phyloP scores from a whole-genome alignment of 1,140 invertebrate genomes.

The Onthophagus taurus region DNA sequence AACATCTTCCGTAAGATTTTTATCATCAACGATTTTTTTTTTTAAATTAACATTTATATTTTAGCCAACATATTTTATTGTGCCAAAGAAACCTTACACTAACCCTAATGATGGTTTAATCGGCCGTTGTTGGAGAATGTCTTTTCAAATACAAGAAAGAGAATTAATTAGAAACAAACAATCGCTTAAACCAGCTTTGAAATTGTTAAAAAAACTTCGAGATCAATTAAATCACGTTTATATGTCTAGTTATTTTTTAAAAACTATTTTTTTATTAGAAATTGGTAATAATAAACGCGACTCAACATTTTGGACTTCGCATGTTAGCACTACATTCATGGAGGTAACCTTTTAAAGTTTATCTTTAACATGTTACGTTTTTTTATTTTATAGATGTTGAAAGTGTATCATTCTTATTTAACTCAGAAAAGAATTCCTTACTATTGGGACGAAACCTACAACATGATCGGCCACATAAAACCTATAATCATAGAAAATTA shows the following conservation, averaged over 20 bases:
- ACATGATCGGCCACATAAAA: neutral
- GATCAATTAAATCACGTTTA: neutral
- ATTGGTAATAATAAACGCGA: neutral
- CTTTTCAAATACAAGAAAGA: neutral
- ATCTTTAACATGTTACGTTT: neutral
- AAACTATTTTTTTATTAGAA: conserved; percentile 1
- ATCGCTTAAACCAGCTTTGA: conserved; percentile 2
- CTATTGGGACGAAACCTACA: neutral
- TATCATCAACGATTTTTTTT: no score
- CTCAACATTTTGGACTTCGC: neutral
- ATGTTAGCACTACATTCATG: conserved; percentile 1
- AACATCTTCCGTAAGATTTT: no score
- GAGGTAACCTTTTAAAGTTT: neutral
- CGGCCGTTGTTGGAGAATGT: neutral
- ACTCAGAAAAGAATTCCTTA: neutral
- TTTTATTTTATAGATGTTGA: conserved; percentile 1
- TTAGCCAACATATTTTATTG: neutral
- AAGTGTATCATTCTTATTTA: neutral
- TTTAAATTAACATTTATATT: neutral
- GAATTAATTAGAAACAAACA: neutral
- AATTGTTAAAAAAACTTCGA: neutral
- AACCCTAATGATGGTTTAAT: no score
- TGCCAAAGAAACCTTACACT: neutral
- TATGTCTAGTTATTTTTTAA: conserved; percentile 4
- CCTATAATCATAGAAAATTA: neutral